Percentiles rank a stretch among this genome's conserved stretches.
These are phyloP conservation scores for Tetheella fluctuosa DNA, from an alignment of 2,888 invertebrate genomes.

Conservation along the genomic window DNA sequence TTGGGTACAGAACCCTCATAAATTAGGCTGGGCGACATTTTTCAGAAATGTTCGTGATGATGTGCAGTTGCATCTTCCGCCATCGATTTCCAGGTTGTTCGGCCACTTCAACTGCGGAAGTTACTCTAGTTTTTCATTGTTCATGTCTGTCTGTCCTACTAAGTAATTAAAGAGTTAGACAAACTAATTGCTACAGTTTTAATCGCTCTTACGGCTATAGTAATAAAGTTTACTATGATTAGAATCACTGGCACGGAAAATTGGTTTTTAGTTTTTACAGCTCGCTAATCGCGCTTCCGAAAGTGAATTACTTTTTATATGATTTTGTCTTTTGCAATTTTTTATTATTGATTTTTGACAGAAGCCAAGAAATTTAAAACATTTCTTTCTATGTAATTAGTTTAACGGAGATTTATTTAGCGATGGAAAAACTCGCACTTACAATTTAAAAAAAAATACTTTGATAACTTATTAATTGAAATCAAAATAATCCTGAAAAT, in stretches of 20 bases:
- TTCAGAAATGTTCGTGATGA: too few species aligned
- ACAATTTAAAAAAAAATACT: too few species aligned
- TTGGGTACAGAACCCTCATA: too few species aligned
- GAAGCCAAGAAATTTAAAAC: too few species aligned
- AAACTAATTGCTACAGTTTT: not conserved
- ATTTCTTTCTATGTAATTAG: too few species aligned
- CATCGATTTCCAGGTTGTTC: constrained; percentile 3
- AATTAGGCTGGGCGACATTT: too few species aligned
- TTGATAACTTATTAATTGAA: too few species aligned
- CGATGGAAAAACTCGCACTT: too few species aligned
- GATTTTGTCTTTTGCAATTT: not conserved
- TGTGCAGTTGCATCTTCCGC: too few species aligned
- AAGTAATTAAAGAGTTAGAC: constrained; percentile 8
- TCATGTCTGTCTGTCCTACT: constrained; percentile 8
- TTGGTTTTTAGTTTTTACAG: constrained; percentile 1
- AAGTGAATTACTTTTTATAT: constrained; percentile 3
- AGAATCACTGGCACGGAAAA: constrained; percentile 8
- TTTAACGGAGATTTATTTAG: too few species aligned
- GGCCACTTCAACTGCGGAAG: constrained; percentile 6
- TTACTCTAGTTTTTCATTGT: constrained; percentile 6
- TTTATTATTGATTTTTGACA: not conserved
- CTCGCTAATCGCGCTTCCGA: constrained; percentile 16
- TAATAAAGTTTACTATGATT: constrained; percentile 14
- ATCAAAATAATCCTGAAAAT: too few species aligned
- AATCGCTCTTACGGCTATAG: not conserved